Evolutionary conservation across 2,888 invertebrate species (phyloP), one percentile per base, ranked within the genome.

Genomic region (Machimus rusticus): DNA sequence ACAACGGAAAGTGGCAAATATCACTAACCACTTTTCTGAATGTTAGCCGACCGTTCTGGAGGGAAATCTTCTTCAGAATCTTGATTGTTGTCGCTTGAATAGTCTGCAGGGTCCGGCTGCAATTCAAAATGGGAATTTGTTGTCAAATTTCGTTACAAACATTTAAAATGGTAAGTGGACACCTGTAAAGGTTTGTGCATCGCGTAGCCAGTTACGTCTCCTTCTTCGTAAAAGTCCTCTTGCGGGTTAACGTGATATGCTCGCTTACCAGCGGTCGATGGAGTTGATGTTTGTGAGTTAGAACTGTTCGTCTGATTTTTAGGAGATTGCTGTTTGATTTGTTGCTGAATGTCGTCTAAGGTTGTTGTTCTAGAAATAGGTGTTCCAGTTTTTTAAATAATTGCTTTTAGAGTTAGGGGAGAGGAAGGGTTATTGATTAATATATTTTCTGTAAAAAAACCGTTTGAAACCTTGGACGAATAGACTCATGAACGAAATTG

Each of bases 331-430:
- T 91, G 8, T 39, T 39, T 66, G 19, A 84, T 95, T 90, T 95
- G 95, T 8, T 94, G 94, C 91, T 96, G 95, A 46, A 96, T 94
- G 89, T 96, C 96, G 89, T 96, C 95, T 19, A 96, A 91, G 0
- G 95, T 95, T 16, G 96, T 94, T 37, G 95, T 95, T 90, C 96
- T 96, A 90, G 4, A 6, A 76, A 4, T 55, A 34, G 46, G 8
- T 6, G 66, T n/a, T 39, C 9, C 39, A 8, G 4, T 31, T 31
- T 31, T 31, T 34, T 34, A 34, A 34, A 34, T 0, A 34, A 34
- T 6, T 5, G 4, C 2, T 6, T 34, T 6, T 34, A 6, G 4
- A 34, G 1, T 34, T 4, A 34, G 6, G 2, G 34, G 4, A 3
- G 4, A 34, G 34, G 6, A 34, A 34, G 34, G 6, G 0, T 34